phyloP scores from a whole-genome alignment of 2,797 vertebrate genomes.

The Graptemys geographica region DNA sequence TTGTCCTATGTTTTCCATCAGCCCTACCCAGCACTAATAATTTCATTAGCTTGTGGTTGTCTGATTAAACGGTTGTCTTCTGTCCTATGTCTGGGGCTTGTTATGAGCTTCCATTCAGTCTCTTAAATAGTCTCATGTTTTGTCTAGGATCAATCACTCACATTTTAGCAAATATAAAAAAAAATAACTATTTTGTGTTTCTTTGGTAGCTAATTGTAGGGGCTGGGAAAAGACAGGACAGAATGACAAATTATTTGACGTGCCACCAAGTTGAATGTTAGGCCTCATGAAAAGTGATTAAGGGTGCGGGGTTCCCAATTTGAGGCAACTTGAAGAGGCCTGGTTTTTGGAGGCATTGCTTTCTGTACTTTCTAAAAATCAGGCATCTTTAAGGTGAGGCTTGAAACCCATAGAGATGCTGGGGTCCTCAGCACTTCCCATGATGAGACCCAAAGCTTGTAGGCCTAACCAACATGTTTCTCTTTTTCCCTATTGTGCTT shows the following conservation, averaged over 20 bases:
- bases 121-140: conserved; percentile 2
- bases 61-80: conserved; percentile 16
- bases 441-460: neutral
- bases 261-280: neutral
- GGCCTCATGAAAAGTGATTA: neutral
- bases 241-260: neutral
- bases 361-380: neutral
- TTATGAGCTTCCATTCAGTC: neutral
- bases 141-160: conserved; percentile 27
- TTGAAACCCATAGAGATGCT: neutral
- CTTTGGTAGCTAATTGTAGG: conserved; percentile 50
- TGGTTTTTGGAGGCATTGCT: neutral
- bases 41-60: conserved; percentile 1
- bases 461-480: neutral
- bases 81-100: conserved; percentile 19
- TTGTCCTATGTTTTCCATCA: neutral
- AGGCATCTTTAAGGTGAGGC: neutral
- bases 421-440: neutral
- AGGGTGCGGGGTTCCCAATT: neutral
- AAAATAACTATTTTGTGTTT: neutral
- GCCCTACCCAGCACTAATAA: neutral
- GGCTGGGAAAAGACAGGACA: conserved; percentile 1
- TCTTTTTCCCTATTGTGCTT: neutral
- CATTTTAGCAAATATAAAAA: conserved; percentile 52
- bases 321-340: neutral